phyloP scores from a whole-genome alignment of 2,797 vertebrate species.

The Australoheros facetus region DNA sequence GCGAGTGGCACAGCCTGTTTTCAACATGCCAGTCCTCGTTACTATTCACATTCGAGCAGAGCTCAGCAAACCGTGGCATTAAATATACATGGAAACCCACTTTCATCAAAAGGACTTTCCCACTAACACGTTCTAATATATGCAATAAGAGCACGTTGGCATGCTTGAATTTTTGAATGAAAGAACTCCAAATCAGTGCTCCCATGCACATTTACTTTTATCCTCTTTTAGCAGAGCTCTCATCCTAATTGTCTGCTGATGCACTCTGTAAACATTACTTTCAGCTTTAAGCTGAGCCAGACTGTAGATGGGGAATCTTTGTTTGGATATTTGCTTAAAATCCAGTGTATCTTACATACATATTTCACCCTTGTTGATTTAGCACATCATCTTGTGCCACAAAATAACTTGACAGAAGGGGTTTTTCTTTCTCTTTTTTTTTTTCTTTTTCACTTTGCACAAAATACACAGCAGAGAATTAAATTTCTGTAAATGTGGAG shows the following conservation, averaged over 20 bases:
- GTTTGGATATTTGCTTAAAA: conserved; percentile 35
- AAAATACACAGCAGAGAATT: conserved; percentile 29
- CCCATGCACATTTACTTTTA: conserved; percentile 31
- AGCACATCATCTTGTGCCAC: conserved; percentile 8
- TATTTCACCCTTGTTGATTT: conserved; percentile 48
- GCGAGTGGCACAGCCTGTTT: conserved; percentile 71
- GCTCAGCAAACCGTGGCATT: conserved; percentile 75
- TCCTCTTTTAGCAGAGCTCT: conserved; percentile 25
- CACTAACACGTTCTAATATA: conserved; percentile 62
- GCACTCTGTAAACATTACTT: conserved; percentile 22
- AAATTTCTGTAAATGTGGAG: conserved; percentile 36
- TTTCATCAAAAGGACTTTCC: conserved; percentile 74
- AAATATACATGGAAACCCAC: conserved; percentile 82
- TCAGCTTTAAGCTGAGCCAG: conserved; percentile 1
- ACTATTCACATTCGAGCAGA: conserved; percentile 71
- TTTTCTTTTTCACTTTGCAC: conserved; percentile 23
- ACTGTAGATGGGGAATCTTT: neutral
- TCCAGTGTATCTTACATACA: conserved; percentile 44
- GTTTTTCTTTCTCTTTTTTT: neutral
- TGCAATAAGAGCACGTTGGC: conserved; percentile 55
- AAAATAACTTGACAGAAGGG: conserved; percentile 22
- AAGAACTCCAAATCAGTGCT: conserved; percentile 41
- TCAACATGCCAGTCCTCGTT: conserved; percentile 78
- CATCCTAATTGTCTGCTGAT: neutral
- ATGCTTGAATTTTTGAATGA: conserved; percentile 36